These are phyloP conservation scores for Chelmon rostratus DNA, from an alignment of 2,797 vertebrate species.

Conservation along the genomic window DNA sequence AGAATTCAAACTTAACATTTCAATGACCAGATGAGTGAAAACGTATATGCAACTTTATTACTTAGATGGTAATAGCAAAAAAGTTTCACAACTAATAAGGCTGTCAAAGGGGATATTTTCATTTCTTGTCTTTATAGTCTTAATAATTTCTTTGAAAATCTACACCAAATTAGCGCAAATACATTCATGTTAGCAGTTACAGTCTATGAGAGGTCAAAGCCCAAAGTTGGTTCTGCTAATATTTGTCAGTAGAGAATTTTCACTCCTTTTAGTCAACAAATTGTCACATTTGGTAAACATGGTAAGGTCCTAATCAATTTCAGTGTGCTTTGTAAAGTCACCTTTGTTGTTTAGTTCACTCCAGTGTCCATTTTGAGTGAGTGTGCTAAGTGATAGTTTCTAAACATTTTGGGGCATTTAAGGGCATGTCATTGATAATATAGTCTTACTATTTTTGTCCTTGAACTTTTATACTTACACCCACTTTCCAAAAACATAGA, in stretches of 20 bases:
- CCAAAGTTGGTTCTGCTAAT: not conserved
- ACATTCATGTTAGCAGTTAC: slow-evolving; percentile 69
- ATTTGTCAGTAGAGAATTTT: slow-evolving; percentile 6
- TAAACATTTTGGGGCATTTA: not conserved
- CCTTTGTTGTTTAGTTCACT: not conserved
- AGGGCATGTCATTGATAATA: slow-evolving; percentile 7
- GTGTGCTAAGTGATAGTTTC: not conserved
- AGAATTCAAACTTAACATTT: slow-evolving; percentile 46
- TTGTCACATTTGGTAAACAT: slow-evolving; percentile 5
- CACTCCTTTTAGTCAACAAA: slow-evolving; percentile 1
- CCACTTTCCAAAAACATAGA: not conserved
- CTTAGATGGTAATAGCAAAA: slow-evolving; percentile 15
- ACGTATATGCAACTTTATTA: slow-evolving; percentile 44
- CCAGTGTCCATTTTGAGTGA: slow-evolving; percentile 1
- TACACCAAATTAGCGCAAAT: slow-evolving; percentile 52
- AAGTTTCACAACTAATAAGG: slow-evolving; percentile 45
- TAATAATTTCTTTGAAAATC: slow-evolving; percentile 25
- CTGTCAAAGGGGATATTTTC: slow-evolving; percentile 40
- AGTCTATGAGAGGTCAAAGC: not conserved
- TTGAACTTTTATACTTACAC: not conserved
- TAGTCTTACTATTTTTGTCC: not conserved
- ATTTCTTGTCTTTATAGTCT: slow-evolving; percentile 28
- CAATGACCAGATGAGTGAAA: slow-evolving; percentile 35
- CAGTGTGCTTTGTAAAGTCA: not conserved
- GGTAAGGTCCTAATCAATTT: not conserved